phyloP scores from a whole-genome alignment of 2,888 invertebrate species.

The Cheilosia impressa region DNA sequence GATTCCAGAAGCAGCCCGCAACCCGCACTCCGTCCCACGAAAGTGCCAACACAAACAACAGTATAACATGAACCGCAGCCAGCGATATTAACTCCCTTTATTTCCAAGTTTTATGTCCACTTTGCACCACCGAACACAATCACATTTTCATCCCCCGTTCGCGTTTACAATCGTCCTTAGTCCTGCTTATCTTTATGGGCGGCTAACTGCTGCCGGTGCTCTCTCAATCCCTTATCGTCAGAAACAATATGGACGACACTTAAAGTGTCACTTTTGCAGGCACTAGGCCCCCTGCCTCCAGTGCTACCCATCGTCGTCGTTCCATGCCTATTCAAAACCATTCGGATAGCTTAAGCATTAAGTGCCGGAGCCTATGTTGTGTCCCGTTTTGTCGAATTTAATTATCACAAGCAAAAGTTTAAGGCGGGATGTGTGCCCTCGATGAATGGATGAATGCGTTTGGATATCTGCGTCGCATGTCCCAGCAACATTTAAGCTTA shows the following conservation, averaged over 20 bases:
- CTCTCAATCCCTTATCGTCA: constrained; percentile 60
- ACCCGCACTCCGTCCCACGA: not conserved
- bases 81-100: constrained; percentile 57
- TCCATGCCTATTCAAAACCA: constrained; percentile 11
- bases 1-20: constrained; percentile 46
- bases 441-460: constrained; percentile 17
- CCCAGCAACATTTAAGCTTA: too few species aligned
- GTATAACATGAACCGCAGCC: constrained; percentile 53
- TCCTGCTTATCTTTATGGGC: constrained; percentile 66
- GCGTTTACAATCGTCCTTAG: constrained; percentile 41
- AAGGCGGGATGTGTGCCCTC: constrained; percentile 8
- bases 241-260: constrained; percentile 68
- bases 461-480: too few species aligned
- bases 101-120: constrained; percentile 64
- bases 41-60: constrained; percentile 32
- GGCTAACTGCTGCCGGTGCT: constrained; percentile 53
- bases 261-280: constrained; percentile 55
- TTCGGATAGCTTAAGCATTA: constrained; percentile 7
- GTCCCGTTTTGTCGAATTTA: constrained; percentile 30
- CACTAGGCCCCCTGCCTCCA: not conserved
- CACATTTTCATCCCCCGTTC: constrained; percentile 47
- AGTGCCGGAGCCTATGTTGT: constrained; percentile 1
- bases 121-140: constrained; percentile 54
- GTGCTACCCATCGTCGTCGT: not conserved
- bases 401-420: constrained; percentile 34